Evolutionary conservation across 2,113 vertebrate genomes (phyloP).

Genomic region (Mixornis gularis): DNA sequence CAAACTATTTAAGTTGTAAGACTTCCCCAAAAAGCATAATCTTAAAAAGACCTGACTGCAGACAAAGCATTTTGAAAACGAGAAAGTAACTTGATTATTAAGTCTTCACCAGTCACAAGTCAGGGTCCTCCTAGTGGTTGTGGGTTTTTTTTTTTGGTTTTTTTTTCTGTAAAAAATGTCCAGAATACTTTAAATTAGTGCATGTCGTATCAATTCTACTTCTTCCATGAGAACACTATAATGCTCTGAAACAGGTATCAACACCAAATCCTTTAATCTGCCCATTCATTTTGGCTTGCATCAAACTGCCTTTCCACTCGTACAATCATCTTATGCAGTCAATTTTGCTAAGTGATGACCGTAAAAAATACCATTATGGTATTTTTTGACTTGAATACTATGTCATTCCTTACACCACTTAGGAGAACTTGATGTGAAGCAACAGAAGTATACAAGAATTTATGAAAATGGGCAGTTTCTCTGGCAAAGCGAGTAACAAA

Average conservation of each 20-base stretch:
- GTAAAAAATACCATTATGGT: background rate
- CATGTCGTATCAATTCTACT: background rate
- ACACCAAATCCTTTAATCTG: background rate
- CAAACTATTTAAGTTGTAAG: background rate
- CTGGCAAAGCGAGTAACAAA: background rate
- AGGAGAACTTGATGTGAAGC: background rate
- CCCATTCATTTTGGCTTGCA: background rate
- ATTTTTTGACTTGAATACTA: background rate
- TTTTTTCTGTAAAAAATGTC: background rate
- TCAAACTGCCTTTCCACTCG: background rate
- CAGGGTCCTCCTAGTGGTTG: background rate
- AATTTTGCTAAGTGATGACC: background rate
- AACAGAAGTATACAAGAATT: background rate
- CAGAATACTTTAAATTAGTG: background rate
- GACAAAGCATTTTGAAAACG: background rate
- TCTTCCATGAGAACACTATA: background rate
- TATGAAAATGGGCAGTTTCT: background rate
- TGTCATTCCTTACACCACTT: background rate
- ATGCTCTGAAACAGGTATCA: background rate
- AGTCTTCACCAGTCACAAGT: background rate
- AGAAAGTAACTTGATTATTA: background rate
- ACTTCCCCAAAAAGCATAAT: background rate
- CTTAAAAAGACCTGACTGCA: background rate
- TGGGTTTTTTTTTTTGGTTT: too few species aligned
- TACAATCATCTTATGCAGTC: rapidly evolving